Percentiles rank a stretch among this genome's conserved stretches.
phyloP scores from a whole-genome alignment of 1,140 invertebrate species.

The Drosophila malerkotliana region DNA sequence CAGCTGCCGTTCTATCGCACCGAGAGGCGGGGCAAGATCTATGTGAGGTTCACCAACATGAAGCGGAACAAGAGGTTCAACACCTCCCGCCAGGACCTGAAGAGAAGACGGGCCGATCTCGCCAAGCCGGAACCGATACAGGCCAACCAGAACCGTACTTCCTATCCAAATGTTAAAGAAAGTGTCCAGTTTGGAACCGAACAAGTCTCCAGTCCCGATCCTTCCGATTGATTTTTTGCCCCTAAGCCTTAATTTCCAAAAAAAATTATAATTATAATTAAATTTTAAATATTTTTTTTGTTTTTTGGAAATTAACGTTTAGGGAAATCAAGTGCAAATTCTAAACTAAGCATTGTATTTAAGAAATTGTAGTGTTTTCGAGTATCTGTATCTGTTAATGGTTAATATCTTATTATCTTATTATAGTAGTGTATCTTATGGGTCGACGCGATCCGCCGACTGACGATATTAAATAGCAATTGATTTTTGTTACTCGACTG shows the following conservation, averaged over 20 bases:
- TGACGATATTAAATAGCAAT: slow-evolving; percentile 43
- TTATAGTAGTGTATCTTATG: slow-evolving; percentile 22
- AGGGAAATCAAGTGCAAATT: too few species aligned
- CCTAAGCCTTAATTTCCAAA: slow-evolving; percentile 1
- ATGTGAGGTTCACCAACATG: slow-evolving; percentile 75
- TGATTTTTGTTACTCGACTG: slow-evolving; percentile 30
- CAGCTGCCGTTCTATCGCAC: slow-evolving; percentile 73
- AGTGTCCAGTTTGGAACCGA: slow-evolving; percentile 30
- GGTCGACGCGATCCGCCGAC: slow-evolving; percentile 45
- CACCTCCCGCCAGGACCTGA: slow-evolving; percentile 41
- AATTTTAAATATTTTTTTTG: background rate
- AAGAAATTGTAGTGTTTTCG: background rate
- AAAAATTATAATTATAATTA: too few species aligned
- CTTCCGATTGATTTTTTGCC: slow-evolving; percentile 48
- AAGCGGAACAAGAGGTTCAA: slow-evolving; percentile 66
- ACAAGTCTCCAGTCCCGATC: slow-evolving; percentile 56
- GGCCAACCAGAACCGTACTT: background rate
- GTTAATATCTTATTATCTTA: too few species aligned
- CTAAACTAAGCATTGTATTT: slow-evolving; percentile 12
- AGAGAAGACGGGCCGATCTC: slow-evolving; percentile 45
- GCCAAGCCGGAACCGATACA: background rate
- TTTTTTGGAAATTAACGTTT: too few species aligned
- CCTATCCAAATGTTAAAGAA: slow-evolving; percentile 13
- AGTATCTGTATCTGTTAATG: slow-evolving; percentile 6
- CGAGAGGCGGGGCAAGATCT: slow-evolving; percentile 76